Evolutionary conservation across 2,113 vertebrate genomes (phyloP).

Genomic region (Pterocles orientalis): DNA sequence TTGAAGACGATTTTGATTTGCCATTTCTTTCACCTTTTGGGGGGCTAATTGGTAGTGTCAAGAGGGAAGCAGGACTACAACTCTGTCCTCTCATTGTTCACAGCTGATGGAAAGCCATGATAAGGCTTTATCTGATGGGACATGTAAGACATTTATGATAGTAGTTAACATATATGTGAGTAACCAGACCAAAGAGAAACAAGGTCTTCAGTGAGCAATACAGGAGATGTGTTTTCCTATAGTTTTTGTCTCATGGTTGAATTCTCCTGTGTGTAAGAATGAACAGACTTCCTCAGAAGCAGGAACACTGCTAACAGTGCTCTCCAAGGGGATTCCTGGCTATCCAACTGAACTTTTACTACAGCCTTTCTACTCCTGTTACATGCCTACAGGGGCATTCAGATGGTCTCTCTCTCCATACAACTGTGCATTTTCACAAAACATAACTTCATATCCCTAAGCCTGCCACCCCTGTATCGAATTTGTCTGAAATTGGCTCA

Average conservation of each 20-base stretch:
- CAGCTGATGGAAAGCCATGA: not conserved
- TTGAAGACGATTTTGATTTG: not conserved
- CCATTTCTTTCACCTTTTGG: not conserved
- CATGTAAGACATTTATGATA: not conserved
- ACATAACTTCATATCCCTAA: not conserved
- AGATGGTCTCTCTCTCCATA: not conserved
- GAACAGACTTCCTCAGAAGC: not conserved
- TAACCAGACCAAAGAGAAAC: not conserved
- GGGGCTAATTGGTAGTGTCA: not conserved
- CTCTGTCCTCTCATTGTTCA: not conserved
- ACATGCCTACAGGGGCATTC: not conserved
- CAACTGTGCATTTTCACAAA: conserved; percentile 13
- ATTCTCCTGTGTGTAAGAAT: not conserved
- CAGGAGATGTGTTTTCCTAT: not conserved
- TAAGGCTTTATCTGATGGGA: not conserved
- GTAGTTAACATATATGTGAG: not conserved
- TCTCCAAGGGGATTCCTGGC: not conserved
- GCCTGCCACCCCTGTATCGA: not conserved
- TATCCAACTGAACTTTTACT: not conserved
- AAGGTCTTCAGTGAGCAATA: not conserved
- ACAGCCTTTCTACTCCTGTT: not conserved
- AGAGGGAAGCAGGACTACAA: not conserved
- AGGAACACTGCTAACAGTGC: not conserved
- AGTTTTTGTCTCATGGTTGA: not conserved
- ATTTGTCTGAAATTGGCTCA: not conserved